A percentile compares a stretch with the other conserved stretches of the same genome.
phyloP scores from a whole-genome alignment of 2,797 vertebrate genomes.

The Cossypha dichroa region DNA sequence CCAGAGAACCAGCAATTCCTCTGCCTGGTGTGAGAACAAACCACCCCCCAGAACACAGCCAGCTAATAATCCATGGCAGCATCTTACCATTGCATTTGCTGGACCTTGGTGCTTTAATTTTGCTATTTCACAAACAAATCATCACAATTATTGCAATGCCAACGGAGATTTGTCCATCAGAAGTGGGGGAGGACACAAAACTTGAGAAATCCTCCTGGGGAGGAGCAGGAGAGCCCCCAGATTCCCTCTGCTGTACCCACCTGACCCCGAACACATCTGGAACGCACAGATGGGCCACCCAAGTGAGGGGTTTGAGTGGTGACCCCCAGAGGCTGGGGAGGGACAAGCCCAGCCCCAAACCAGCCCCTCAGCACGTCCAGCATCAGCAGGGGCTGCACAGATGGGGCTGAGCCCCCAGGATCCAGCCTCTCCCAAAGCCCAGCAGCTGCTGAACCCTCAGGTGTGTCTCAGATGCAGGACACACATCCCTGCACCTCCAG shows the following conservation, averaged over 20 bases:
- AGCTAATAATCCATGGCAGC: not conserved
- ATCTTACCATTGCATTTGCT: fast-evolving
- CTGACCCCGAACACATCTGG: fast-evolving
- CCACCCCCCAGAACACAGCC: not conserved
- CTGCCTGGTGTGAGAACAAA: not conserved
- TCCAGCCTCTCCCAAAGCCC: not conserved
- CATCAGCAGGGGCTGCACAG: not conserved
- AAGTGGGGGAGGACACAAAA: not conserved
- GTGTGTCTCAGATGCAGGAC: too few relatives aligned
- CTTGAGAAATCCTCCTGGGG: not conserved
- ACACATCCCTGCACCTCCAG: fast-evolving
- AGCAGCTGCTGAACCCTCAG: fast-evolving
- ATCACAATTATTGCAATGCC: not conserved
- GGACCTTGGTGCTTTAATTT: not conserved
- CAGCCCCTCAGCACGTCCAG: not conserved
- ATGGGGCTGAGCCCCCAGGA: fast-evolving
- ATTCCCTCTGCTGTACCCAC: not conserved
- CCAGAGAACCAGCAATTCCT: not conserved
- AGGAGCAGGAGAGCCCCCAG: not conserved
- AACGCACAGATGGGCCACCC: fast-evolving
- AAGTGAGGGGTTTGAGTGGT: fast-evolving
- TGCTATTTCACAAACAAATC: not conserved
- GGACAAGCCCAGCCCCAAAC: fast-evolving
- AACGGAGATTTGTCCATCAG: not conserved
- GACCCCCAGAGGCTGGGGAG: not conserved